Evolutionary conservation across 2,888 invertebrate species (phyloP).

Genomic region (Litoditis marina): DNA sequence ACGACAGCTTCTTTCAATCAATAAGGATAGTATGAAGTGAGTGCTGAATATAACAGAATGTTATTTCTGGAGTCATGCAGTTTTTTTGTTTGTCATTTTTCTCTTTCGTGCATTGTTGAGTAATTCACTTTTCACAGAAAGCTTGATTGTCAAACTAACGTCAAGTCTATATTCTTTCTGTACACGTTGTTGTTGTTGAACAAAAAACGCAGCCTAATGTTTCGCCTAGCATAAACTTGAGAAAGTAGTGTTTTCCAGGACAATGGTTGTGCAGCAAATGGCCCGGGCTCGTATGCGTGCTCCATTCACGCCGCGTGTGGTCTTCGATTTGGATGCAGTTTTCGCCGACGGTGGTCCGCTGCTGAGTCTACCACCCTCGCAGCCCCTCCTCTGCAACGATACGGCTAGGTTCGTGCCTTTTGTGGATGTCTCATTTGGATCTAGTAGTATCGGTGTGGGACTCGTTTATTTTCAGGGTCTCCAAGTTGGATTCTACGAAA

Average conservation of each 20-base stretch:
- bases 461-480: constrained; percentile 8
- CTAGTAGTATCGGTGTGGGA: not conserved
- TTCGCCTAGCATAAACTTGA: not conserved
- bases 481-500: constrained; percentile 44
- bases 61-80: too few species aligned
- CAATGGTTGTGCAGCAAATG: constrained; percentile 71
- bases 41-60: too few species aligned
- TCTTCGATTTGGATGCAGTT: constrained; percentile 73
- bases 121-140: too few species aligned
- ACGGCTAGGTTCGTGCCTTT: constrained; percentile 11
- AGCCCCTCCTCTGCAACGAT: constrained; percentile 14
- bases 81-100: too few species aligned
- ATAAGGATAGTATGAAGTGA: constrained; percentile 18
- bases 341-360: constrained; percentile 32
- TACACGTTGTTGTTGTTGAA: not conserved
- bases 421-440: not conserved
- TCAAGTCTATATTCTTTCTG: too few species aligned
- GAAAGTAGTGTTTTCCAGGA: constrained; percentile 17
- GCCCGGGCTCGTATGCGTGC: constrained; percentile 72
- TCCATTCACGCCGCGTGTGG: constrained; percentile 69
- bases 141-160: too few species aligned
- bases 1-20: constrained; percentile 22
- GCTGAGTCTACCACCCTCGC: constrained; percentile 4
- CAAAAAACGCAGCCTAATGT: not conserved
- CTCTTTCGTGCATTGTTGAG: too few species aligned